Conservation (phyloP, 2,888 invertebrate species). For the Pantelozetes paolii region DNA sequence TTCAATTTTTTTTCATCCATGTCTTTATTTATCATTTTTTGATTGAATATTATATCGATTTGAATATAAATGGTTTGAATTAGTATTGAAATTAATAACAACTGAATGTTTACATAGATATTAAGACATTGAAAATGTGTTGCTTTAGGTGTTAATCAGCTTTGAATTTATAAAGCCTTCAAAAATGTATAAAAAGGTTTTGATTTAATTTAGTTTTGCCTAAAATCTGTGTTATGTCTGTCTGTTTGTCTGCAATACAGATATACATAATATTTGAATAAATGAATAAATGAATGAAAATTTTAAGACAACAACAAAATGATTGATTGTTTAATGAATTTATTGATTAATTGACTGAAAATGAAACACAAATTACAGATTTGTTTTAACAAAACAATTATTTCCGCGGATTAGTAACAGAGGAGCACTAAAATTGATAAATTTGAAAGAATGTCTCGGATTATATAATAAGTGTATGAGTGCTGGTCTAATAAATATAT, state of each 20-base stretch:
- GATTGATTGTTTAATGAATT: constrained; percentile 27
- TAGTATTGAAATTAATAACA: too few species aligned
- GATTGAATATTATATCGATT: too few species aligned
- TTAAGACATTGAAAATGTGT: not conserved
- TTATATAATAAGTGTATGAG: too few species aligned
- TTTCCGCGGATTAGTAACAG: not conserved
- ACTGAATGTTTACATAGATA: too few species aligned
- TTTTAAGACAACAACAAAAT: not conserved
- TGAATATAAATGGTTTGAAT: too few species aligned
- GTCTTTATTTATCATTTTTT: too few species aligned
- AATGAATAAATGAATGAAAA: constrained; percentile 24
- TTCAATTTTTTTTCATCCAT: too few species aligned
- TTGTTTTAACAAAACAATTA: not conserved
- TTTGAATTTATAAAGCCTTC: not conserved
- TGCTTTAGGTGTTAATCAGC: constrained; percentile 10
- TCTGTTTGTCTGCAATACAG: not conserved
- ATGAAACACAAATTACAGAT: not conserved
- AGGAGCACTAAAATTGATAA: not conserved
- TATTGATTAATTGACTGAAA: constrained; percentile 11
- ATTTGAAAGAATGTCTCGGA: not conserved
- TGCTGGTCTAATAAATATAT: not conserved
- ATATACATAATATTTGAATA: constrained; percentile 23
- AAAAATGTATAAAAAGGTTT: too few species aligned
- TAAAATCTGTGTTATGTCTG: constrained; percentile 17
- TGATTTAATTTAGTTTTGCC: constrained; percentile 2